Base-by-base conservation (phyloP, 1,140 invertebrate species). In the Meloidogyne chitwoodi region DNA sequence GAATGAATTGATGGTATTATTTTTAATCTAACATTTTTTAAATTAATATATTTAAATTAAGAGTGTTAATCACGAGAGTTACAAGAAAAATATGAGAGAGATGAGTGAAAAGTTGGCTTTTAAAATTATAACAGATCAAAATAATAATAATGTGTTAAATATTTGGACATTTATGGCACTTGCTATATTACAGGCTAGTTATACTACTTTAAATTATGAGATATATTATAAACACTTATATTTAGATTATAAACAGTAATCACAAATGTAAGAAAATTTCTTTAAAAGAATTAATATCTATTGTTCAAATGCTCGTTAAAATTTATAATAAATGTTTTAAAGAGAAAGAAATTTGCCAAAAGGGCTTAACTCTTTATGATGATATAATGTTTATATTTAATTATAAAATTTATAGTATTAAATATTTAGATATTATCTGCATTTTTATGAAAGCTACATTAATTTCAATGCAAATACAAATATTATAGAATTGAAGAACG, bases 91-190 rank as follows among this genome's bases (percentile, higher is more conserved):
- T 11, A 64, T 70, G 48, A 83, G 77, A 41, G 22, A 68, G 12
- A 75, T 73, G 2, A 78, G 87, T 61, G 24, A 69, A 24, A 74
- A 62, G 19, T 83, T 86, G 24, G 86, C 81, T 22, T 80, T 85
- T 75, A 16, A 74, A 72, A 78, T 86, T 31, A 74, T 86, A 11
- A 31, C 76, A 16, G 48, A 69, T 22, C 87, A 87, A 31, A 82
- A 87, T 34, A 69, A 61, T 44, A 73, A 85, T 41, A 76, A 69
- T 12, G 72, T 85, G 27, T 71, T 87, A 11, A 80, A 76, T 14
- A 72, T 87, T 4, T 87, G 85, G 85, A 75, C 85, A 24, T 56
- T 86, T 24, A 80, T 80, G 10, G 72, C 67, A 12, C 34, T 73
- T 26, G 78, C 77, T 22, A 68, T 78, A 29, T 61, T 78, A 34